Evolutionary conservation across 2,113 vertebrate genomes (phyloP), one percentile per base, ranked within the genome.

Genomic region (Chaetorhynchus papuensis): DNA sequence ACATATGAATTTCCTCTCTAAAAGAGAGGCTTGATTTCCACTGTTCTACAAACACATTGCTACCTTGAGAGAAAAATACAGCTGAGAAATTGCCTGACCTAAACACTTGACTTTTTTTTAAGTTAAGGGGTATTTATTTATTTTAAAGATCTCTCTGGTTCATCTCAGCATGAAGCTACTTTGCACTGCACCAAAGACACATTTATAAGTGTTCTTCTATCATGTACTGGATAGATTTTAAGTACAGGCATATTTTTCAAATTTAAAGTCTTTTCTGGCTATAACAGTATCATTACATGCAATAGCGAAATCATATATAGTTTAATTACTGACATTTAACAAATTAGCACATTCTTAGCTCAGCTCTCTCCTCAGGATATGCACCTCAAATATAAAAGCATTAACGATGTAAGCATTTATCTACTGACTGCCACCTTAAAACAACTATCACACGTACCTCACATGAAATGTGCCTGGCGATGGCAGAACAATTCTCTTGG

Each of bases 391-490:
- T 27, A 42, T 4, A 84, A 78, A 61, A 71, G 10, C 22, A 68
- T 47, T 35, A 78, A 52, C 68, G 47, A 56, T 3, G 26, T 18
- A 13, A 2, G 10, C 20, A 60, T 61, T 68, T 79, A 61, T 31
- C 18, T 37, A 12, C 9, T 45, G 52, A 86, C 4, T 21, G 6
- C 10, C 70, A 37, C 33, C 21, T 80, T 77, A 52, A 79, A 91
- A 71, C 4, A 39, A 81, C 37, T 22, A 79, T 33, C n/a, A 68
- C 26, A n/a, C 0, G 2, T 23, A 20, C 17, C 61, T 52, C 42
- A 30, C 0, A 0, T 13, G 20, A 84, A 76, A 76, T 1, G 4
- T 17, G 31, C 47, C 44, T 45, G 6, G 9, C 10, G 33, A 59
- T 13, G 7, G 27, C 24, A 89, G 39, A n/a, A 24, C 10, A 78